Evolutionary conservation across 1,140 invertebrate genomes (phyloP).

Genomic region (Heliconius eleuchia): DNA sequence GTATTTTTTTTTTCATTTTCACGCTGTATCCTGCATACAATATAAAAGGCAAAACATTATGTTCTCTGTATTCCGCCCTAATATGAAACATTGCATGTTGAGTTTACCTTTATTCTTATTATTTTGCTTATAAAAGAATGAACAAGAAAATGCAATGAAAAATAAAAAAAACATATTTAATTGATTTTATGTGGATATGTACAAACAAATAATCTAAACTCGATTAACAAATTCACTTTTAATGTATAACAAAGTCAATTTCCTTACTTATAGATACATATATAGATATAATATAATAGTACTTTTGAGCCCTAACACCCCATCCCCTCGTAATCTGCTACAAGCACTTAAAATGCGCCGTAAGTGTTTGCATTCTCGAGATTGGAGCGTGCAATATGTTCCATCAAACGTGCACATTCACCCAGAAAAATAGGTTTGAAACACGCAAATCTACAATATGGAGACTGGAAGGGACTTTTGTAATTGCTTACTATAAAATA

Average conservation of each 20-base stretch:
- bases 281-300: neutral
- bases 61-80: too few relatives aligned
- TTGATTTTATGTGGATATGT: too few relatives aligned
- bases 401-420: slow-evolving; percentile 35
- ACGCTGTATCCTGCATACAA: too few relatives aligned
- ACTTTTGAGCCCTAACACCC: neutral
- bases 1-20: too few relatives aligned
- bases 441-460: slow-evolving; percentile 40
- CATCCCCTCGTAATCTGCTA: slow-evolving; percentile 23
- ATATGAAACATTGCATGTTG: too few relatives aligned
- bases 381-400: slow-evolving; percentile 41
- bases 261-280: neutral
- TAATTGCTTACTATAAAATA: neutral
- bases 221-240: too few relatives aligned
- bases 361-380: slow-evolving; percentile 39
- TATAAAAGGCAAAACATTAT: too few relatives aligned
- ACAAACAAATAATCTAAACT: too few relatives aligned
- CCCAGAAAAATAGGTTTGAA: slow-evolving; percentile 40
- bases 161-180: too few relatives aligned
- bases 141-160: too few relatives aligned
- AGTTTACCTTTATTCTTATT: too few relatives aligned
- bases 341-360: slow-evolving; percentile 32
- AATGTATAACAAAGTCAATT: neutral
- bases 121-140: too few relatives aligned
- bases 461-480: slow-evolving; percentile 24